Conservation (phyloP, 1,140 invertebrate genomes). For the Leucophenga varia region DNA sequence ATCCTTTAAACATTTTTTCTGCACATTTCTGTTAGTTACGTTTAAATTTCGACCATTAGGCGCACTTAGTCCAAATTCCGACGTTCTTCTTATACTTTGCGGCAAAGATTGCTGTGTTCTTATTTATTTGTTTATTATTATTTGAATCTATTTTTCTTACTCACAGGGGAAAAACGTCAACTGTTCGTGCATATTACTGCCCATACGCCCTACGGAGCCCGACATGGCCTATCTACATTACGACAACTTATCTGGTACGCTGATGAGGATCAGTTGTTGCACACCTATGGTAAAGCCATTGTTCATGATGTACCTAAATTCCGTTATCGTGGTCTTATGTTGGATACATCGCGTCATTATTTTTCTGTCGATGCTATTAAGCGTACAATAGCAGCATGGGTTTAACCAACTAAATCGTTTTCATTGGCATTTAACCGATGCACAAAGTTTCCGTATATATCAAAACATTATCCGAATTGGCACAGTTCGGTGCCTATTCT, state of each 20-base stretch:
- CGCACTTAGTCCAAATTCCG: too few relatives aligned
- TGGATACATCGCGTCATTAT: slow-evolving; percentile 78
- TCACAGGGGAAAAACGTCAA: slow-evolving; percentile 54
- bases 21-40: too few relatives aligned
- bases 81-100: too few relatives aligned
- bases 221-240: slow-evolving; percentile 78
- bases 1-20: too few relatives aligned
- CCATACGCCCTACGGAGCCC: slow-evolving; percentile 72
- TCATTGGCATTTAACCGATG: slow-evolving; percentile 84
- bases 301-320: slow-evolving; percentile 65
- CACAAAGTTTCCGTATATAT: slow-evolving; percentile 76
- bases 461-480: slow-evolving; percentile 70
- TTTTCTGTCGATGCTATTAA: slow-evolving; percentile 70
- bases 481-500: slow-evolving; percentile 74
- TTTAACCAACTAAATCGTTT: slow-evolving; percentile 80
- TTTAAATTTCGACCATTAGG: too few relatives aligned
- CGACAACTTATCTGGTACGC: slow-evolving; percentile 77
- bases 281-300: slow-evolving; percentile 62
- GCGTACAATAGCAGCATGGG: slow-evolving; percentile 76
- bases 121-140: neutral
- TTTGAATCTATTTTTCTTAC: neutral
- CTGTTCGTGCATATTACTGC: slow-evolving; percentile 67
- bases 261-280: slow-evolving; percentile 63
- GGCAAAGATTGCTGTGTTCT: too few relatives aligned
- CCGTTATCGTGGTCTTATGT: slow-evolving; percentile 68